Evolutionary conservation across 2,797 vertebrate species (phyloP), one percentile per base, ranked within the genome.

Genomic region (Florisuga fusca): DNA sequence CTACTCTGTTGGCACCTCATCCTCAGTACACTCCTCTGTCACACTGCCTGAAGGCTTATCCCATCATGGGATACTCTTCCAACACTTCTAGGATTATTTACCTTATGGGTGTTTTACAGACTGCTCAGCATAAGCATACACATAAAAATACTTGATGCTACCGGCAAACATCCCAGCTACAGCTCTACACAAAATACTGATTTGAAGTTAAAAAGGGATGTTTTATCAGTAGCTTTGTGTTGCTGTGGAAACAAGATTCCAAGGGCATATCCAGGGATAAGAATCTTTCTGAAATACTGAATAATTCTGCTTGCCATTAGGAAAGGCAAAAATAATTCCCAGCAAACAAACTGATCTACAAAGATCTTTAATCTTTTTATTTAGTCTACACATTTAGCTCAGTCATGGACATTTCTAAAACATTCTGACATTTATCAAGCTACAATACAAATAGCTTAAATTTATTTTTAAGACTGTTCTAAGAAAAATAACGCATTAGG

Each of bases 231-330:
- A 93, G 87, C 72, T 82, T 94, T 48, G 25, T 41, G 95, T 93
- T 96, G 88, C 94, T 74, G 84, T 87, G 90, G 95, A 93, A 97
- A 96, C 95, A 92, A 41, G 86, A 91, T 84, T 96, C 81, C 78
- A 77, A 91, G 93, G 90, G 83, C 78, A 94, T 58, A 94, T 26
- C 85, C 74, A 91, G 67, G 67, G 80, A 89, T 41, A 89, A 87
- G 84, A 87, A 84, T 74, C 36, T 33, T 67, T 71, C 55, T 72
- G 61, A 93, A 83, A 95, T 75, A 72, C 3, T 55, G 73, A 90
- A 38, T 87, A 92, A 89, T 85, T 95, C 75, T 25, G 45, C 75
- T 87, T 94, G 75, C 57, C 64, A 61, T 71, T 25, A 68, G 55
- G 18, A 84, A 87, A 89, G 22, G 68, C 51, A 79, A 91, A 90